Evolutionary conservation across 2,888 invertebrate genomes (phyloP), one percentile per base, ranked within the genome.

Genomic region (Nemotelus nigrinus): DNA sequence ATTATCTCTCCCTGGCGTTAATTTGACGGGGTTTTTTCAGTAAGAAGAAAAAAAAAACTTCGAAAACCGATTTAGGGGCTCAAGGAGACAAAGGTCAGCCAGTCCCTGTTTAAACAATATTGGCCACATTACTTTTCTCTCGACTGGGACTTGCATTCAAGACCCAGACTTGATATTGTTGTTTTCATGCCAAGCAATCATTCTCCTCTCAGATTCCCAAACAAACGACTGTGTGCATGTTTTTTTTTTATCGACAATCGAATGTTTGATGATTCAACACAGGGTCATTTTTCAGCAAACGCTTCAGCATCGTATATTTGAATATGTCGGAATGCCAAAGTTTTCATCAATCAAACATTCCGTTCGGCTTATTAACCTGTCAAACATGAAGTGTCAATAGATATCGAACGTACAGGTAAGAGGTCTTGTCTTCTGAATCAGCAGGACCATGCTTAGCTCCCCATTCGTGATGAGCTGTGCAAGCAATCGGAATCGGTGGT

Each of bases 341-440:
- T 76, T 76, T 78, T 70, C 78, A 78, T 78, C 78, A 78, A 78
- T 78, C 78, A 78, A 65, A 55, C 64, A 67, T 78, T 76, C 76
- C 76, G 71, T 63, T 71, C 78, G 71, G 76, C 78, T 78, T 78
- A 78, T 78, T 78, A 78, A 78, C 78, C 78, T 78, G 78, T 78
- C 78, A 78, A 76, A 78, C 78, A 71, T 78, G 76, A 78, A 78
- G 78, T 78, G 78, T 78, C 78, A 78, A 78, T 76, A 72, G 78
- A 76, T 78, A 76, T 78, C 78, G 78, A 76, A 58, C 60, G 74
- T 74, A 72, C 47, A 60, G 72, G 58, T 72, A 60, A 60, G 74
- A 74, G 74, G 60, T 74, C 74, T 48, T 10, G 10, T 48, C 70
- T 55, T 41, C 63, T 48, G 25, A 25, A 25, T 25, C 25, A 25